phyloP scores from a whole-genome alignment of 2,888 invertebrate genomes.

The Standfussiana lucernea region DNA sequence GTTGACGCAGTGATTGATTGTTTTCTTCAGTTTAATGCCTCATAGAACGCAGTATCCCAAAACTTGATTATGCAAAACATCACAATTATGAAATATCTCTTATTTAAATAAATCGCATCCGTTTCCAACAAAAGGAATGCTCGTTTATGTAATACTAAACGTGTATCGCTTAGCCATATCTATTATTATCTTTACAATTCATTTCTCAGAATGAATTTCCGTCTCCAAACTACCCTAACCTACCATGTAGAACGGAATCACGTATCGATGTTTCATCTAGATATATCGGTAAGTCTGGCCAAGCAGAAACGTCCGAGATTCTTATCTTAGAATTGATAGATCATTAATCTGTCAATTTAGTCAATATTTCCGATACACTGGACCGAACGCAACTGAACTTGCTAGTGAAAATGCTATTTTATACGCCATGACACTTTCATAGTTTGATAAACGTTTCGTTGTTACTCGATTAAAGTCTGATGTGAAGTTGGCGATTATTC shows the following conservation, averaged over 20 bases:
- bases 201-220: slow-evolving; percentile 27
- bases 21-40: neutral
- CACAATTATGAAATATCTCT: neutral
- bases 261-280: slow-evolving; percentile 43
- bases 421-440: slow-evolving; percentile 23
- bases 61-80: neutral
- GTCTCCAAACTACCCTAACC: slow-evolving; percentile 7
- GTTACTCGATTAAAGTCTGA: neutral
- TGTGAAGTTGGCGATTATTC: no score
- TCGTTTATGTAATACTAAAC: neutral
- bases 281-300: slow-evolving; percentile 51
- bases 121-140: no score
- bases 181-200: slow-evolving; percentile 10
- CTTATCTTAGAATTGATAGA: slow-evolving; percentile 65
- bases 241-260: slow-evolving; percentile 24
- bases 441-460: slow-evolving; percentile 10
- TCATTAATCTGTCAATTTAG: slow-evolving; percentile 62
- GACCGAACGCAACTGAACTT: slow-evolving; percentile 18
- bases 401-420: slow-evolving; percentile 41
- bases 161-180: neutral
- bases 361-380: slow-evolving; percentile 55
- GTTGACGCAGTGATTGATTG: neutral
- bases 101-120: neutral
- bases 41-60: no score
- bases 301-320: slow-evolving; percentile 61